These are phyloP conservation scores for Sebastes variabilis DNA, from an alignment of 2,797 vertebrate species.

Conservation along the genomic window DNA sequence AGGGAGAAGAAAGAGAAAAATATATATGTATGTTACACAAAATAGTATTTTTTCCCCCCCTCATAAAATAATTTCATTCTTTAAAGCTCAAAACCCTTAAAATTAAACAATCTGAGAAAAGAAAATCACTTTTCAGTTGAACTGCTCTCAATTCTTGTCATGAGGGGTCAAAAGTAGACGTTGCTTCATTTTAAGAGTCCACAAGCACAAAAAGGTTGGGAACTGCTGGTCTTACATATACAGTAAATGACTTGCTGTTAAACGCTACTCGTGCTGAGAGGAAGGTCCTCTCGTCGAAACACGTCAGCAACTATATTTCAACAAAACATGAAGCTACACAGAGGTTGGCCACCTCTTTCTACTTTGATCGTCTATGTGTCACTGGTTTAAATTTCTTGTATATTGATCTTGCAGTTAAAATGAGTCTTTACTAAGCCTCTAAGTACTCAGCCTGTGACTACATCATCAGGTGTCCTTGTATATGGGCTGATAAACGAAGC, in stretches of 20 bases:
- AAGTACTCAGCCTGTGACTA: not conserved
- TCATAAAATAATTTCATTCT: accelerated
- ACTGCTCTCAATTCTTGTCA: not conserved
- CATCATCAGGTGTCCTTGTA: not conserved
- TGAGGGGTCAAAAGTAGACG: accelerated
- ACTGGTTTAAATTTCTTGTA: not conserved
- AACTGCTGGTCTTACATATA: not conserved
- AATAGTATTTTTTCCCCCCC: accelerated
- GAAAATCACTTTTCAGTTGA: not conserved
- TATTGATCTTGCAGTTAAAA: not conserved
- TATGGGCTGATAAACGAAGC: not conserved
- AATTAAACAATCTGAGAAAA: not conserved
- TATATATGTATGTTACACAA: not conserved
- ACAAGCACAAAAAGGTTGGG: not conserved
- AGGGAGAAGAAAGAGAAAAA: not conserved
- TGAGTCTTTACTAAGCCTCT: not conserved
- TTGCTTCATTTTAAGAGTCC: not conserved
- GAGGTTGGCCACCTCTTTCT: not conserved
- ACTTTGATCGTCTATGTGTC: not conserved
- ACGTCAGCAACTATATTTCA: not conserved
- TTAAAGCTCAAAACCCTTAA: not conserved
- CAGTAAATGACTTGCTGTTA: not conserved
- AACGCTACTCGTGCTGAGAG: not conserved
- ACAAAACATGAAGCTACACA: not conserved
- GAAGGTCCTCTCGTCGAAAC: not conserved